Base-by-base conservation (phyloP, 2,888 invertebrate genomes). In the Biston betularia region DNA sequence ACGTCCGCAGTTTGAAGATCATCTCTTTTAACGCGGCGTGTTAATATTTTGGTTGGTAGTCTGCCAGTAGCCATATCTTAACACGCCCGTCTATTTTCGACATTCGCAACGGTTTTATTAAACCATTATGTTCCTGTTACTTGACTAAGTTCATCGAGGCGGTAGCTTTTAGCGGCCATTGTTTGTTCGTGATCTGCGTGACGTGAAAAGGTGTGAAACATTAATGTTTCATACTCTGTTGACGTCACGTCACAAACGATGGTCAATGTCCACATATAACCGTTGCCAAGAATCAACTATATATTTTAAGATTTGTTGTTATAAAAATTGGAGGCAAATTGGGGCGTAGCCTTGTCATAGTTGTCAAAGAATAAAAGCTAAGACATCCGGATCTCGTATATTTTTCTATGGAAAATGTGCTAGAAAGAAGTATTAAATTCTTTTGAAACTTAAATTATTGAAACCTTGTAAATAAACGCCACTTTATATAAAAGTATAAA, bases 221-320 rank as follows among this genome's bases (percentile, higher is more conserved):
- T 75, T 71, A 58, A 59, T 75, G 73, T 75, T 70, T 66, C 50
- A 40, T 33, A 59, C 52, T 10, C 64, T 45, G 67, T 74, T 79
- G 75, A 83, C 87, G 89, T 88, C 87, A 86, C 87, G 88, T 86
- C 87, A 85, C 84, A 86, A 83, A 86, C 83, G 83, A 80, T 81
- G 83, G 80, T 79, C 86, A 83, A 86, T 74, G 84, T 86, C 79
- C 84, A 86, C 73, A 62, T 50, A 62, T 56, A 63, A 74, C 60
- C 70, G 72, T 71, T 87, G 86, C 86, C 86, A 87, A 87, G 75
- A 53, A 62, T 65, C 35, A 58, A 63, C 50, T 67, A 65, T 65
- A 38, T 58, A 70, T 71, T 56, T 60, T 69, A 62, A 54, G 56
- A 70, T 63, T 50, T 54, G 58, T 54, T 38, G 50, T 66, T 52